These are phyloP conservation scores for Antitype chi DNA, from an alignment of 2,888 invertebrate genomes.

Conservation along the genomic window DNA sequence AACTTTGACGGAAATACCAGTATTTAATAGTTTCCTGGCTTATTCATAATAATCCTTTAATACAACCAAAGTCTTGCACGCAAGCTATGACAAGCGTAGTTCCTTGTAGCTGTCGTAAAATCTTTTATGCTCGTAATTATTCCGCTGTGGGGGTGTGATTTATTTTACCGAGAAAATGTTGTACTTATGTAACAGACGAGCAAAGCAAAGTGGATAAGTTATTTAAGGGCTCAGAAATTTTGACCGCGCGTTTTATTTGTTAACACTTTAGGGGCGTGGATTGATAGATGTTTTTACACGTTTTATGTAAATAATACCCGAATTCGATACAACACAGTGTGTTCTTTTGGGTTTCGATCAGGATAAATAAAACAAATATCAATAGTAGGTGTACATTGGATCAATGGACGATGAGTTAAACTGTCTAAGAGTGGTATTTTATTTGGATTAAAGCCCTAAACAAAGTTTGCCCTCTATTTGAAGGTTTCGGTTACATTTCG, in stretches of 20 bases:
- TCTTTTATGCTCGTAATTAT: slow-evolving; percentile 39
- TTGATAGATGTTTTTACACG: slow-evolving; percentile 12
- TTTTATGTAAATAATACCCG: slow-evolving; percentile 20
- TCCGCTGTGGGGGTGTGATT: slow-evolving; percentile 18
- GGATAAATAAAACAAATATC: slow-evolving; percentile 25
- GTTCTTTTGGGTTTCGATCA: neutral
- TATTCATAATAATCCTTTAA: slow-evolving; percentile 38
- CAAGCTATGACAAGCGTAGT: slow-evolving; percentile 37
- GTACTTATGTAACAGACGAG: slow-evolving; percentile 24
- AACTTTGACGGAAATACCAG: slow-evolving; percentile 24
- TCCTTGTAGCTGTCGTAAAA: slow-evolving; percentile 42
- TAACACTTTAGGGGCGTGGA: slow-evolving; percentile 9
- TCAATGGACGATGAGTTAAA: slow-evolving; percentile 4
- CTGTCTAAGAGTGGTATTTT: neutral
- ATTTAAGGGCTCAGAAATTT: slow-evolving; percentile 22
- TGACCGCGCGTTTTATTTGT: slow-evolving; percentile 31
- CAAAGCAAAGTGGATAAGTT: slow-evolving; percentile 30
- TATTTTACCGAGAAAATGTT: slow-evolving; percentile 23
- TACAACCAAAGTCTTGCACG: slow-evolving; percentile 41
- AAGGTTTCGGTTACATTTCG: neutral
- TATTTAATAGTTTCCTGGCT: slow-evolving; percentile 35
- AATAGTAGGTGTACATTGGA: slow-evolving; percentile 9
- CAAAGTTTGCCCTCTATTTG: slow-evolving; percentile 1
- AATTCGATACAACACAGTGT: slow-evolving; percentile 3
- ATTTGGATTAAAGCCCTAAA: slow-evolving; percentile 14